These are phyloP conservation scores for Anguilla japonica DNA, from an alignment of 2,113 vertebrate species.

Conservation along the genomic window DNA sequence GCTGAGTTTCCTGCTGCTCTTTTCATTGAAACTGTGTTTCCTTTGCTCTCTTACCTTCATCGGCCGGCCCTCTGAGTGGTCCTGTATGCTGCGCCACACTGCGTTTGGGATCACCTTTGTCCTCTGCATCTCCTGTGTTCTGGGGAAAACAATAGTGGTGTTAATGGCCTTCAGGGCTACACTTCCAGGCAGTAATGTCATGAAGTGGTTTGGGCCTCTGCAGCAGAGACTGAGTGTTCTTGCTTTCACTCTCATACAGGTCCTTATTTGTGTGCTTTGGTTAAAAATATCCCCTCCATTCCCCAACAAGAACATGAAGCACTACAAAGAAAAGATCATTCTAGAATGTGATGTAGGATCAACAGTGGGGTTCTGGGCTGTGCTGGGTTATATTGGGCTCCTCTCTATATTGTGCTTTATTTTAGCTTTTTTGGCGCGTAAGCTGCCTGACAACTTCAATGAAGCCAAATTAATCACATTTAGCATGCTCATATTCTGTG, in stretches of 20 bases:
- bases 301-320: slow-evolving; percentile 3
- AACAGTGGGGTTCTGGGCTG: slow-evolving; percentile 6
- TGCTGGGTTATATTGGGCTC: background rate
- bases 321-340: slow-evolving; percentile 4
- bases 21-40: slow-evolving; percentile 3
- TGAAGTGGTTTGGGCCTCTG: background rate
- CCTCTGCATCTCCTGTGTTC: slow-evolving; percentile 4
- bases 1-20: slow-evolving; percentile 3
- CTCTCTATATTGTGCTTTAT: background rate
- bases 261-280: slow-evolving; percentile 3
- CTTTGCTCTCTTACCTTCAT: slow-evolving; percentile 8
- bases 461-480: background rate
- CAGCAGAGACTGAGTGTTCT: slow-evolving; percentile 4
- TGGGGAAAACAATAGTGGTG: slow-evolving; percentile 5
- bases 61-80: slow-evolving; percentile 5
- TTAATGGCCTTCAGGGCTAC: slow-evolving; percentile 9
- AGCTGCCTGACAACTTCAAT: slow-evolving; percentile 10
- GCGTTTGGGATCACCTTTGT: slow-evolving; percentile 3
- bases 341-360: slow-evolving; percentile 5
- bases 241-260: slow-evolving; percentile 3
- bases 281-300: slow-evolving; percentile 1
- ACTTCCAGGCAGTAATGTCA: slow-evolving; percentile 2
- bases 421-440: background rate
- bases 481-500: slow-evolving; percentile 7
- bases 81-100: slow-evolving; percentile 6